Base-by-base conservation (phyloP, 2,797 vertebrate species). In the Anguilla anguilla region DNA sequence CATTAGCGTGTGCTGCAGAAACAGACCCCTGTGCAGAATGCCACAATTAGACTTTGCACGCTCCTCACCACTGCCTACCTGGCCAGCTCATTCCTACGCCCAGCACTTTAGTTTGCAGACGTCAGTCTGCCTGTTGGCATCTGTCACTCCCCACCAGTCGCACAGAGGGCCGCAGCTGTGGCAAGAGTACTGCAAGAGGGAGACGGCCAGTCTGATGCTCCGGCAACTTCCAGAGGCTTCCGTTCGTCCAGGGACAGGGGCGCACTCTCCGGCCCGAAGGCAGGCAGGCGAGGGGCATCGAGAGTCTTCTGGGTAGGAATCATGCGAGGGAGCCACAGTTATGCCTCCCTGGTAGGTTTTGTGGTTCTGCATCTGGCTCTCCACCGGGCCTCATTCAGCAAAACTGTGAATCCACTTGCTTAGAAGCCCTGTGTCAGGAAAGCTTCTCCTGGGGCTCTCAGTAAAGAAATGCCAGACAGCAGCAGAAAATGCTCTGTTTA, bases 1-100 rank as follows among this genome's bases (percentile, higher is more conserved):
- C 93, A 92, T 90, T n/a, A 35, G 55, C 46, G 4, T 84, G 89
- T 31, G 59, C 89, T 87, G 89, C 91, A 72, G 31, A 74, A 43
- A 25, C n/a, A 83, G 17, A 28, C 43, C 43, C 61, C 79, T n/a
- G 17, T 19, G 39, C 31, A 53, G 25, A 28, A 22, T 35, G 35
- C 86, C 81, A 43, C 28, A 46, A 11, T 72, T 17, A n/a, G 82
- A 67, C 28, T 13, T 13, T n/a, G 22, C 61, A 61, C 5, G 31
- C 59, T 15, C 17, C 10, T 2, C 61, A 28, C 13, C 22, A 6
- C 64, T 31, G 77, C 46, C 46, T 43, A 81, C 31, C 74, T 77
- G 31, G 39, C 77, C 35, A 49, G 39, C 46, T 22, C 19, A 11
- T 81, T 81, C 35, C 74, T 77, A 13, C 15, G 74, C 74, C 35